Conservation (phyloP, 92 coral and sea anemone species). For the Meandrina meandrites region DNA sequence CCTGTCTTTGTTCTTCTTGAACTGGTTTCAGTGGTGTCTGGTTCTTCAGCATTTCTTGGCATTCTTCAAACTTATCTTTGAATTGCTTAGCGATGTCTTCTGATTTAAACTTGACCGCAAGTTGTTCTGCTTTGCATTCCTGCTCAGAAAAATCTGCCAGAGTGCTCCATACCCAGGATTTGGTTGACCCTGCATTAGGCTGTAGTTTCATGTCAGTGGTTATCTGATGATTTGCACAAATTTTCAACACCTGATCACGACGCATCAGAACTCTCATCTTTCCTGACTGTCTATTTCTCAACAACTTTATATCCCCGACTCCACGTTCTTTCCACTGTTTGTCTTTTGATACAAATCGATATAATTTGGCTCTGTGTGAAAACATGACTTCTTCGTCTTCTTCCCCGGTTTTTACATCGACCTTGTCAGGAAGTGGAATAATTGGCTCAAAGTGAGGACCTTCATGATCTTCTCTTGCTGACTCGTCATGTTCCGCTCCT, state of each 20-base stretch:
- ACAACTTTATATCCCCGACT: conserved; percentile 88
- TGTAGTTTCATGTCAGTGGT: conserved; percentile 85
- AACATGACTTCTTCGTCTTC: conserved; percentile 84
- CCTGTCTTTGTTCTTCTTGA: background rate
- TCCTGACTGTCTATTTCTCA: conserved; percentile 59
- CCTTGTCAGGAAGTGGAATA: conserved; percentile 84
- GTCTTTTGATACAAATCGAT: conserved; percentile 70
- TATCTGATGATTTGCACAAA: conserved; percentile 95
- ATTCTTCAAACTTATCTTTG: conserved; percentile 83
- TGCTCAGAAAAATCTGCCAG: conserved; percentile 88
- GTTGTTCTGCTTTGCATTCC: conserved; percentile 78
- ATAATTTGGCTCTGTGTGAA: conserved; percentile 82
- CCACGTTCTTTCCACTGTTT: conserved; percentile 97
- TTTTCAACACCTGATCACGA: conserved; percentile 80
- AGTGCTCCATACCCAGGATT: conserved; percentile 95
- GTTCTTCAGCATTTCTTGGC: conserved; percentile 52
- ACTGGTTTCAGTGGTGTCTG: conserved; percentile 10
- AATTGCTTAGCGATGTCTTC: conserved; percentile 72
- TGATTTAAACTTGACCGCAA: conserved; percentile 84
- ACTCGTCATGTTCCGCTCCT: conserved; percentile 29
- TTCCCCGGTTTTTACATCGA: conserved; percentile 83
- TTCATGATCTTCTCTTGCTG: conserved; percentile 34
- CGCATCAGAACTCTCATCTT: conserved; percentile 91
- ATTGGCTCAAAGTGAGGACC: conserved; percentile 88
- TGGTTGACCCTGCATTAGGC: conserved; percentile 81